A percentile compares a stretch with the other conserved stretches of the same genome.
Conservation (phyloP, 1,140 invertebrate species). For the Subanguina moxae region DNA sequence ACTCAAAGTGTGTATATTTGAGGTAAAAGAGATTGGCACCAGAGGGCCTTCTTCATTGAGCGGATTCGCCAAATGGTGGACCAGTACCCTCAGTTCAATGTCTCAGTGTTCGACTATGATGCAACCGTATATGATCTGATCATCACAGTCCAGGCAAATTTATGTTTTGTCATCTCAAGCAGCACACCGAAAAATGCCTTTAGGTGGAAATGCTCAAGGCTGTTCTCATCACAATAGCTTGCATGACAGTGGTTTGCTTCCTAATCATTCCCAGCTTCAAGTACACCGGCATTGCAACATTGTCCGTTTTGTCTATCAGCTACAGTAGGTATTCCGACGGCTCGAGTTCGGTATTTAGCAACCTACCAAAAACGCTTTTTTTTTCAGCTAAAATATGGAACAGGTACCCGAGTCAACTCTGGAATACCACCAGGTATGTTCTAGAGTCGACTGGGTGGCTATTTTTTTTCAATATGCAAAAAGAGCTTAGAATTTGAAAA, state of each 20-base stretch:
- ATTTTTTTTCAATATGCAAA: too few relatives aligned
- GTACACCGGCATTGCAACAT: slow-evolving; percentile 30
- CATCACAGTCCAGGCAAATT: slow-evolving; percentile 37
- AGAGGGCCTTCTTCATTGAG: slow-evolving; percentile 39
- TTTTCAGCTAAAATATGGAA: too few relatives aligned
- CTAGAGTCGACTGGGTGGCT: too few relatives aligned
- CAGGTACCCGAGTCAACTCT: too few relatives aligned
- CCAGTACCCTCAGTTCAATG: slow-evolving; percentile 37
- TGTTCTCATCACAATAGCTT: slow-evolving; percentile 38
- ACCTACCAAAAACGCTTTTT: too few relatives aligned
- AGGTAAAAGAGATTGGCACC: slow-evolving; percentile 28
- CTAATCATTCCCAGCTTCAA: slow-evolving; percentile 33
- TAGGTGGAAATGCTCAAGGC: slow-evolving; percentile 44
- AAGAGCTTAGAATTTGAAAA: too few relatives aligned
- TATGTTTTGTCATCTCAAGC: not conserved
- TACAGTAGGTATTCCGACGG: slow-evolving; percentile 23
- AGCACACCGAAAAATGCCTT: slow-evolving; percentile 17
- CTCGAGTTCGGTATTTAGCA: too few relatives aligned
- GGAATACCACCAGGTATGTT: too few relatives aligned
- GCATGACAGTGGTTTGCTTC: slow-evolving; percentile 44
- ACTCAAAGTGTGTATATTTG: too few relatives aligned
- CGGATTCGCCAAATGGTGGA: slow-evolving; percentile 36
- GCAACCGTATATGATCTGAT: slow-evolving; percentile 47
- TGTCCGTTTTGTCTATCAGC: slow-evolving; percentile 44
- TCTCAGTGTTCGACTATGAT: slow-evolving; percentile 44